These are phyloP conservation scores for Phengaris alcon DNA, from an alignment of 2,888 invertebrate species.

Conservation along the genomic window DNA sequence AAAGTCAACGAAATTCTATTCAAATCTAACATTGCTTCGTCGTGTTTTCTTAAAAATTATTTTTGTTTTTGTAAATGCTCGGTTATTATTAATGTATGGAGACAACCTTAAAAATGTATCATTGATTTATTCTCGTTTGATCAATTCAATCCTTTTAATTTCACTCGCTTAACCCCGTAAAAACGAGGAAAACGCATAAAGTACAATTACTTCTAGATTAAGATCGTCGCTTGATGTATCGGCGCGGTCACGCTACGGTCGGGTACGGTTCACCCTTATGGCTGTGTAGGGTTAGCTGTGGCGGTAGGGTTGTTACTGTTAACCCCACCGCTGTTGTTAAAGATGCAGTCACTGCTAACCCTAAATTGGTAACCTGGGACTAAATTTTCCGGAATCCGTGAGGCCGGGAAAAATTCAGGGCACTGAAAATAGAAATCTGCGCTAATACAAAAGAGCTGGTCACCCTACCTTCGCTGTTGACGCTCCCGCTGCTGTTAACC, in stretches of 20 bases:
- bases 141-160: background rate
- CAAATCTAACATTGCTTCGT: background rate
- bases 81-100: background rate
- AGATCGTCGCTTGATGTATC: conserved; percentile 29
- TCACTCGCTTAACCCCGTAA: background rate
- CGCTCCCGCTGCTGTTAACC: too few species aligned
- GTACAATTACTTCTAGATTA: conserved; percentile 25
- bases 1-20: too few species aligned
- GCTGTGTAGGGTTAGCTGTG: background rate
- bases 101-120: background rate
- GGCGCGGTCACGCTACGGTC: conserved; percentile 25
- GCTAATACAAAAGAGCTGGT: too few species aligned
- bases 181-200: conserved; percentile 13
- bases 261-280: too few species aligned
- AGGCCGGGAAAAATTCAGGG: too few species aligned
- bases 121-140: background rate
- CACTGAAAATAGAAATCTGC: too few species aligned
- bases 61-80: background rate
- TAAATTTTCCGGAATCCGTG: too few species aligned
- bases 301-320: background rate
- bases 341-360: background rate
- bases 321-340: too few species aligned
- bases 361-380: background rate
- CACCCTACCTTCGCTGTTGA: too few species aligned
- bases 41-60: background rate